Evolutionary conservation across 2,888 invertebrate genomes (phyloP).

Genomic region (Nemotelus pantherinus): DNA sequence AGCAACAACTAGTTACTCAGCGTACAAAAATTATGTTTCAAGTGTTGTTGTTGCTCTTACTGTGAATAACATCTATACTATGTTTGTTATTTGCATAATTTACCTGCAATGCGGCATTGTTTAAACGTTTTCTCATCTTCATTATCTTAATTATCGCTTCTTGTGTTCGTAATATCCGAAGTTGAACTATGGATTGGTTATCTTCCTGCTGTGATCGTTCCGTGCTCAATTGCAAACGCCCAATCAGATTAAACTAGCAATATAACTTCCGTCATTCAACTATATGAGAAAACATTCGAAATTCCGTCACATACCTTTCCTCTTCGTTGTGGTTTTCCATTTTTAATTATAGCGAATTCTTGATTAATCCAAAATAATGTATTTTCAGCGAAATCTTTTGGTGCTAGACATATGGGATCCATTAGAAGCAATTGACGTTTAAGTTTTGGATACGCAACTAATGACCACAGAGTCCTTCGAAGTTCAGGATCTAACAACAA

Average conservation of each 20-base stretch:
- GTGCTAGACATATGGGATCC: conserved; percentile 81
- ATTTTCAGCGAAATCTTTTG: conserved; percentile 93
- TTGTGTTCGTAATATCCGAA: conserved; percentile 91
- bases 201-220: conserved; percentile 96
- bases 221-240: conserved; percentile 92
- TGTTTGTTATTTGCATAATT: conserved; percentile 28
- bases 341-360: conserved; percentile 94
- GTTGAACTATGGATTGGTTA: conserved; percentile 97
- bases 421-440: conserved; percentile 90
- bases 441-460: conserved; percentile 95
- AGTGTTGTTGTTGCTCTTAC: no score
- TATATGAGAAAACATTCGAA: background rate
- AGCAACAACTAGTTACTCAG: no score
- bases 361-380: conserved; percentile 97
- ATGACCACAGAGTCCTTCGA: conserved; percentile 92
- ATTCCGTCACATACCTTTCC: conserved; percentile 74
- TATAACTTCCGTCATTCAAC: background rate
- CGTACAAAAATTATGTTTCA: no score
- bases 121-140: conserved; percentile 96
- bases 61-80: no score
- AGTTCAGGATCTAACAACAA: conserved; percentile 80
- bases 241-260: conserved; percentile 86
- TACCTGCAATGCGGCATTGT: conserved; percentile 91
- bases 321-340: conserved; percentile 91
- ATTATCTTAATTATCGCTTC: conserved; percentile 99